Base-by-base conservation (phyloP, 2,888 invertebrate genomes). In the Proisotoma minuta region DNA sequence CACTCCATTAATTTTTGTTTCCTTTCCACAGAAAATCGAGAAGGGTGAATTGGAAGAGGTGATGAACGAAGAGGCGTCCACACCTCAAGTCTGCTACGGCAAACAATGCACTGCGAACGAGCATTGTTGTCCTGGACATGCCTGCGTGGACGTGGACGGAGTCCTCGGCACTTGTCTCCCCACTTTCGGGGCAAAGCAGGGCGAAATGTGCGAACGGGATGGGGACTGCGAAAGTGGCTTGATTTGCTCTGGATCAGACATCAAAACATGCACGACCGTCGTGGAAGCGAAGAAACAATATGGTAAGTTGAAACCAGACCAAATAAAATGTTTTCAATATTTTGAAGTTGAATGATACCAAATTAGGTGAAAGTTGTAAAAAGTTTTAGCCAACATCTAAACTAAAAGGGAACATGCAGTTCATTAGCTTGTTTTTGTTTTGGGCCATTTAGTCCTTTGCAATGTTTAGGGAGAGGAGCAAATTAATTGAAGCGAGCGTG, bases 141-240 rank as follows among this genome's bases (percentile, higher is more conserved):
- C 91, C 61, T 92, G 91, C 77, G 84, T 86, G 34, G 82, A 83
- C 75, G 81, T 83, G 48, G 84, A 85, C 74, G 84, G 84, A 77
- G 84, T 81, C 47, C 76, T 82, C 29, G 87, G 87, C 51, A 82
- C 83, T 49, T 88, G 88, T 76, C 77, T 87, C 57, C 85, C 84
- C 74, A 81, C 82, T 1, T 86, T 84, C 61, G 91, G 89, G 0
- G 82, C 88, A 23, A 87, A 89, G 73, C 85, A 88, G 47, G 90
- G 90, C 0, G 90, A 91, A 76, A 82, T 89, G 8, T 92, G 91
- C 79, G 84, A 87, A 75, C 82, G 87, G 53, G 90, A 91, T 79
- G 86, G 85, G 74, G 91, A 92, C 76, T 92, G 91, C 71, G 89
- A 89, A 74, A 85, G 88, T 51, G 91, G 91, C 51, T 81, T 91